phyloP scores from a whole-genome alignment of 2,113 vertebrate species.

The Gallinago media region DNA sequence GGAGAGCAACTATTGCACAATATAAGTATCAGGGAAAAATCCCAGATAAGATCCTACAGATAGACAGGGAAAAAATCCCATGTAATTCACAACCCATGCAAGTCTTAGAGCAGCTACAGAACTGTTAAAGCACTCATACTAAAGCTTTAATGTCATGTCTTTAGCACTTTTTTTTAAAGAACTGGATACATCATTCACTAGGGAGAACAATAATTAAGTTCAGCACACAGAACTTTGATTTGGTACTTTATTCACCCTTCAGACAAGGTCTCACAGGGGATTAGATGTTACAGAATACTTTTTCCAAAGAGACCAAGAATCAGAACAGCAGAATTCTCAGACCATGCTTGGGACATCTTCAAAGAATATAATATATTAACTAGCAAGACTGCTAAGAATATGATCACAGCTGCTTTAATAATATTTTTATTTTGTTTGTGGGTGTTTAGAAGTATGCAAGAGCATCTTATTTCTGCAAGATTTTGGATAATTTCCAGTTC shows the following conservation, averaged over 20 bases:
- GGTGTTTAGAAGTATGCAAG: neutral
- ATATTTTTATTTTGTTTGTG: neutral
- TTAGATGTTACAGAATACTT: neutral
- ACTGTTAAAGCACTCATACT: neutral
- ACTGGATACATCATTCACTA: neutral
- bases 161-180: neutral
- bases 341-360: neutral
- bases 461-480: neutral
- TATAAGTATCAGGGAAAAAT: neutral
- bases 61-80: neutral
- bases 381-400: neutral
- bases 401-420: neutral
- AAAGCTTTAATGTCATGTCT: neutral
- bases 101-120: neutral
- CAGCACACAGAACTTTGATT: neutral
- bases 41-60: neutral
- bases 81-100: neutral
- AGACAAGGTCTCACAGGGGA: neutral
- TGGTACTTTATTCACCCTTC: neutral
- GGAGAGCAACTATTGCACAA: neutral
- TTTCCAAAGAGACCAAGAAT: neutral
- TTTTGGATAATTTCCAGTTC: neutral
- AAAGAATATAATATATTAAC: neutral
- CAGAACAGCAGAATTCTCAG: neutral
- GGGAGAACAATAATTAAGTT: neutral